Conservation (phyloP, 2,888 invertebrate species). For the Ophonus ardosiacus region DNA sequence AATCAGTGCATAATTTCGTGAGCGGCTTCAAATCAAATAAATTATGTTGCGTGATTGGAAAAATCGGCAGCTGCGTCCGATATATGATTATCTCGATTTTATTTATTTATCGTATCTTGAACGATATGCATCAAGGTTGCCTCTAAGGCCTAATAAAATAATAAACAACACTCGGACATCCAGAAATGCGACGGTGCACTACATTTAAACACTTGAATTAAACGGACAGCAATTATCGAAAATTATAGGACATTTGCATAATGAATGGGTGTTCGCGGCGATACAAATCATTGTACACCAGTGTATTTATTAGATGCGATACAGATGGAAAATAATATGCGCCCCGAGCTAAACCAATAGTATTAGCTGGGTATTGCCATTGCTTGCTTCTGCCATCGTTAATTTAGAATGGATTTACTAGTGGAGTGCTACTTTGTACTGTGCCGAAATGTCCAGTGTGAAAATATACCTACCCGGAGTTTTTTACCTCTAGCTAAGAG, state of each 20-base stretch:
- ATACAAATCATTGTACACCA: conserved; percentile 60
- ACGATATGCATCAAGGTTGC: conserved; percentile 26
- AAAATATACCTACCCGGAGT: no score
- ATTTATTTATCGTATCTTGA: conserved; percentile 40
- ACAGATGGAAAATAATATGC: conserved; percentile 46
- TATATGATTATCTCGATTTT: conserved; percentile 32
- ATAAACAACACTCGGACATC: conserved; percentile 8
- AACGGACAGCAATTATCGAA: conserved; percentile 59
- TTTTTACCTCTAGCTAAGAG: no score
- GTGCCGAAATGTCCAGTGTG: no score
- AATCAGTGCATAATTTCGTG: neutral
- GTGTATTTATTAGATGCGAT: conserved; percentile 54
- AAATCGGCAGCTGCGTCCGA: conserved; percentile 29
- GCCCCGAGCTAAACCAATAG: conserved; percentile 40
- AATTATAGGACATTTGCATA: conserved; percentile 64
- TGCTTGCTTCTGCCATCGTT: neutral
- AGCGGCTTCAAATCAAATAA: conserved; percentile 16
- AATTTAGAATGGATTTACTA: no score
- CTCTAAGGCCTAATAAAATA: conserved; percentile 19
- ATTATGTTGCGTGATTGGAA: conserved; percentile 1
- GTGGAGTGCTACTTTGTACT: no score
- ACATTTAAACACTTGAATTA: conserved; percentile 57
- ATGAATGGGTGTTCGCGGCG: conserved; percentile 56
- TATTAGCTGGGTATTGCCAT: conserved; percentile 24
- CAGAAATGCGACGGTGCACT: conserved; percentile 32